Conservation (phyloP, 2,797 vertebrate species). For the Acropternis orthonyx region DNA sequence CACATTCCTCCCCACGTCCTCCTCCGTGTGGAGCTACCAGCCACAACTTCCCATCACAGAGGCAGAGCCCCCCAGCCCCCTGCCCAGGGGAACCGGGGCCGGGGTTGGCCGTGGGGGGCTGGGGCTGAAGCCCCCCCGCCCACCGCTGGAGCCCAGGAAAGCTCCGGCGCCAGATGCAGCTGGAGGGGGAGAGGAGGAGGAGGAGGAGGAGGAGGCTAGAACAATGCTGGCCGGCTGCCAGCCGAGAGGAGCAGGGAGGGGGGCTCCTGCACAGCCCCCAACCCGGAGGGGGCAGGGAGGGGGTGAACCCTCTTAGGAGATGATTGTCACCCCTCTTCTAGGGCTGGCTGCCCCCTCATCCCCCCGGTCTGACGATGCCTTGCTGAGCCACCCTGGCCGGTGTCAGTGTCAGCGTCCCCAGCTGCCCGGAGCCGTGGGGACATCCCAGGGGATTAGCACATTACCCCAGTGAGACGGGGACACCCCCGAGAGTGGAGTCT, state of each 20-base stretch:
- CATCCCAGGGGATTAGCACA: not conserved
- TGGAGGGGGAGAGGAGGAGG: not conserved
- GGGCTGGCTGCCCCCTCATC: not conserved
- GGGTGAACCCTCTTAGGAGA: not conserved
- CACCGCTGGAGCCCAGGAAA: not conserved
- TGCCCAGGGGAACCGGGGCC: not conserved
- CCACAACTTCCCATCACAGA: not conserved
- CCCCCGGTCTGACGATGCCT: not conserved
- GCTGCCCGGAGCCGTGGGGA: not conserved
- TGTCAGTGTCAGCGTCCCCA: not conserved
- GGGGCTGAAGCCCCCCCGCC: not conserved
- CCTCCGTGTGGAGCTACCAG: not conserved
- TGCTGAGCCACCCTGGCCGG: not conserved
- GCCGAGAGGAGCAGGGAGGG: not conserved
- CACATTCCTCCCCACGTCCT: fast-evolving
- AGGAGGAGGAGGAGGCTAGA: not conserved
- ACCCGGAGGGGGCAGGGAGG: not conserved
- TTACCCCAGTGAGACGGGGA: not conserved
- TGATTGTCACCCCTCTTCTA: not conserved
- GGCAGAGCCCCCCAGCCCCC: not conserved
- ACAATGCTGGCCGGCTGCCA: not conserved
- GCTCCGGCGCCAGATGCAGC: not conserved
- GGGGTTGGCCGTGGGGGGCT: too few relatives aligned
- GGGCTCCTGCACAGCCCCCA: not conserved
- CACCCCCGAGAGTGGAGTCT: not conserved